Evolutionary conservation across 1,140 invertebrate species (phyloP).

Genomic region (Colletes latitarsis): DNA sequence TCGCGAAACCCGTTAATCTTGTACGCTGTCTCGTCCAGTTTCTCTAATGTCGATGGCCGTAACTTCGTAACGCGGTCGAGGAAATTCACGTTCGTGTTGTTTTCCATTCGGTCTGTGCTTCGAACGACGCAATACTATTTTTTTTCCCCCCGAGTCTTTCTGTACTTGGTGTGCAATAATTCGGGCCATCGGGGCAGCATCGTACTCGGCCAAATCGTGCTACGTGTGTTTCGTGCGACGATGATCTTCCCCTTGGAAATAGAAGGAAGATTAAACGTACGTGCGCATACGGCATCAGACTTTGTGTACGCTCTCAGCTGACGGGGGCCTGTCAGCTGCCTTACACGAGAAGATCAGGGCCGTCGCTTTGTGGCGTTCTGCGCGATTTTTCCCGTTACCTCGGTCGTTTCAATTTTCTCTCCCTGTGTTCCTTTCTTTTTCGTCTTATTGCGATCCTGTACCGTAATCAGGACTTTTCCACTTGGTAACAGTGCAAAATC

Average conservation of each 20-base stretch:
- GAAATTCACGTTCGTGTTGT: conserved; percentile 33
- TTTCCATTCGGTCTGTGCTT: background rate
- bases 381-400: conserved; percentile 1
- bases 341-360: conserved; percentile 54
- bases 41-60: background rate
- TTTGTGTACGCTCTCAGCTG: conserved; percentile 79
- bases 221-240: background rate
- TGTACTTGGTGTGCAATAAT: background rate
- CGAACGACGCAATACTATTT: conserved; percentile 63
- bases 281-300: conserved; percentile 46
- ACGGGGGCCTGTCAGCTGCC: conserved; percentile 72
- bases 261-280: conserved; percentile 22
- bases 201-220: background rate
- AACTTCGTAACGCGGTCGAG: background rate
- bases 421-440: background rate
- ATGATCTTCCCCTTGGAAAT: conserved; percentile 14
- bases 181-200: background rate
- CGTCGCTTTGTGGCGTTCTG: conserved; percentile 40
- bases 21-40: no score
- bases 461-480: conserved; percentile 2
- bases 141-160: background rate
- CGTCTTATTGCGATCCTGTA: background rate
- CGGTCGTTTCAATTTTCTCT: background rate
- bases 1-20: background rate
- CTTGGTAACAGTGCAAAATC: conserved; percentile 33